Base-by-base conservation (phyloP, 2,888 invertebrate species). In the Ceriagrion tenellum region DNA sequence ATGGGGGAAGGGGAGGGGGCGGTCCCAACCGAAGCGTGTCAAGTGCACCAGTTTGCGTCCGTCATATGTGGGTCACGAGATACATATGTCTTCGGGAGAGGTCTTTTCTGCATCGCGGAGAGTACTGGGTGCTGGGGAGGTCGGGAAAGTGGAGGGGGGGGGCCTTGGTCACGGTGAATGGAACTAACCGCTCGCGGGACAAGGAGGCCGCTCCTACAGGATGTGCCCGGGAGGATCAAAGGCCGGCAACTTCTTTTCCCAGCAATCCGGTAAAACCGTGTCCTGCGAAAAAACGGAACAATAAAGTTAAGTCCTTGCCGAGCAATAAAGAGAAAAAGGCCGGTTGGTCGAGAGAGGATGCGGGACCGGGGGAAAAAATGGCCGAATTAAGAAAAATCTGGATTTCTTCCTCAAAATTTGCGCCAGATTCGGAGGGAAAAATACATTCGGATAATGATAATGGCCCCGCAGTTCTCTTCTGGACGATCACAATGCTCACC, bases 21-120 rank as follows among this genome's bases (percentile, higher is more conserved):
- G 47, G 40, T 35, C 30, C 13, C 23, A 26, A 91, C 18, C 63
- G 63, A 69, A 91, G 63, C 91, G 63, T 91, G 91, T 63, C 63
- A 40, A 35, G 63, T 40, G 91, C 91, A 35, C 91, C 91, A 91
- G 91, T 91, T 91, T 63, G 81, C 18, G 63, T 91, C 91, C 81
- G 30, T 69, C 35, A 69, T 91, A 91, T 63, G 91, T 91, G 91
- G 91, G 91, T 91, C 91, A 91, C 63, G 40, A 91, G 91, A 91
- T 63, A 91, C 63, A 91, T 63, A 63, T 63, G 91, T 91, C 91
- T 30, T 91, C 35, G 40, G 91, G n/a, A 59, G 35, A 91, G 47
- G 40, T 91, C 30, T 91, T 35, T 59, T 69, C 20, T 69, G 59
- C 40, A 40, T 91, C 26, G 35, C 63, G 23, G 23, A 20, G 63